phyloP scores from a whole-genome alignment of 2,113 vertebrate species.

The Elachura formosa region DNA sequence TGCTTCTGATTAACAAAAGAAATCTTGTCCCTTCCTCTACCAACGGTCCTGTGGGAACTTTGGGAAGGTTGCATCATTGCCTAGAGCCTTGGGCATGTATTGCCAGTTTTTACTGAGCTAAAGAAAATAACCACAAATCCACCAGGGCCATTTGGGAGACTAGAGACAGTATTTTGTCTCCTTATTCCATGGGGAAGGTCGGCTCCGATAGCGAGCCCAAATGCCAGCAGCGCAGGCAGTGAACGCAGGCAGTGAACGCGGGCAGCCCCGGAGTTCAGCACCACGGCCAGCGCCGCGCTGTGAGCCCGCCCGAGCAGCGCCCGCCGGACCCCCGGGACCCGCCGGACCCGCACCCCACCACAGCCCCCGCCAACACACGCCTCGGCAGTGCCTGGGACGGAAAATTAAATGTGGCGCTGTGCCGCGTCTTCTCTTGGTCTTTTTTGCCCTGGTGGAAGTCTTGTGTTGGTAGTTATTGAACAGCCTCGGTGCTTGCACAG shows the following conservation, averaged over 20 bases:
- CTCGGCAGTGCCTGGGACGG: background rate
- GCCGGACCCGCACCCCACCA: background rate
- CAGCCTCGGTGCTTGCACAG: background rate
- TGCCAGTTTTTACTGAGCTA: background rate
- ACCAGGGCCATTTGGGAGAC: background rate
- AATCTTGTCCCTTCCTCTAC: background rate
- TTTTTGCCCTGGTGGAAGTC: background rate
- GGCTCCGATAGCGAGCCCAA: background rate
- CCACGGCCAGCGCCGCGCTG: background rate
- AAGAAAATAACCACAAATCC: background rate
- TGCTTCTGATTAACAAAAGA: slow-evolving; percentile 9
- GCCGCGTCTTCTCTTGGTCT: background rate
- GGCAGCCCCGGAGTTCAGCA: background rate
- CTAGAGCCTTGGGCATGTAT: background rate
- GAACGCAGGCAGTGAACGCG: accelerated
- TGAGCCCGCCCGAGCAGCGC: background rate
- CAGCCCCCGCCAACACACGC: too few relatives aligned
- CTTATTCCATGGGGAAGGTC: background rate
- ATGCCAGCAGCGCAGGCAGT: accelerated
- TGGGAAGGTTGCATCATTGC: background rate
- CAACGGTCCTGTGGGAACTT: background rate
- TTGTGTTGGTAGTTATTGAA: background rate
- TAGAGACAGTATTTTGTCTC: accelerated
- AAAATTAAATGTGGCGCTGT: accelerated
- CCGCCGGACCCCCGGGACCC: background rate